Percentiles rank a stretch among this genome's conserved stretches.
These are phyloP conservation scores for Heliconius aoede DNA, from an alignment of 2,888 invertebrate species.

Conservation along the genomic window DNA sequence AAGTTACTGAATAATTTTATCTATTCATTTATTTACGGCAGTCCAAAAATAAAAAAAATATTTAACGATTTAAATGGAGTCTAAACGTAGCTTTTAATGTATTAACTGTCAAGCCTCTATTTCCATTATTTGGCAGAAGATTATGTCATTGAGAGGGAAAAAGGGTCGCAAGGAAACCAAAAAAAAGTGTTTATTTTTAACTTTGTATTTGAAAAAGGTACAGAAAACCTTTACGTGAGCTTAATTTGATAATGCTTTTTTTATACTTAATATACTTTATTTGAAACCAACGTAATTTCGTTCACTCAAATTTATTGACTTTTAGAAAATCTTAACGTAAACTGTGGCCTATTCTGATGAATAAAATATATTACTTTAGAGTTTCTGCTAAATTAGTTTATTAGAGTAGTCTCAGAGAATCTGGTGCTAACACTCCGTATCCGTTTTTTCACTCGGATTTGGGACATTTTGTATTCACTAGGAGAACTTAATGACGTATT, in stretches of 20 bases:
- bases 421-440: neutral
- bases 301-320: too few relatives aligned
- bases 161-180: neutral
- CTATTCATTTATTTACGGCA: neutral
- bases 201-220: neutral
- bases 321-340: neutral
- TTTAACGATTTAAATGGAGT: neutral
- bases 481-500: neutral
- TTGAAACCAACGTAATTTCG: neutral
- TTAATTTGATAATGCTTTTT: neutral
- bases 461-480: neutral
- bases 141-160: neutral
- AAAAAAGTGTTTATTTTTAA: neutral
- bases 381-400: neutral
- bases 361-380: too few relatives aligned
- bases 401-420: neutral
- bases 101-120: neutral
- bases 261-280: neutral
- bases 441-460: neutral
- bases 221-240: neutral
- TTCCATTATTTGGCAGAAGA: constrained; percentile 20
- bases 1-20: neutral
- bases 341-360: too few relatives aligned
- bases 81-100: neutral
- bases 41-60: neutral